These are phyloP conservation scores for Netelia virgata DNA, from an alignment of 2,888 invertebrate genomes.

Conservation along the genomic window DNA sequence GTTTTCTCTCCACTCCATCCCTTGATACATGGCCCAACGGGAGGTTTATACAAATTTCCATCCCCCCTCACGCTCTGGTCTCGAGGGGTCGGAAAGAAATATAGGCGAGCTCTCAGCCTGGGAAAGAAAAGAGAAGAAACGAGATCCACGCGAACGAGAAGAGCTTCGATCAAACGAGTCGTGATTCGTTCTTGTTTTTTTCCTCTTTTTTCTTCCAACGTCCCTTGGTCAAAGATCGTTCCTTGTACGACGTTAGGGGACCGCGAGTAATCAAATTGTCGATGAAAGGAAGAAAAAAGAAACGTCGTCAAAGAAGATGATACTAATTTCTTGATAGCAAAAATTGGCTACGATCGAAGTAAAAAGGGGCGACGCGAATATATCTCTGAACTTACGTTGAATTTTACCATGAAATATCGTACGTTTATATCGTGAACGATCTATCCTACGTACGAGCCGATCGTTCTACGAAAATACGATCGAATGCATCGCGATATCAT, in stretches of 20 bases:
- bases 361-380: neutral
- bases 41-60: slow-evolving; percentile 56
- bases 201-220: neutral
- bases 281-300: neutral
- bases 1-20: neutral
- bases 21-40: slow-evolving; percentile 52
- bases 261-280: neutral
- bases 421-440: neutral
- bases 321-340: neutral
- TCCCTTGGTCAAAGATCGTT: neutral
- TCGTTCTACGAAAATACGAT: no score
- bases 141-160: neutral
- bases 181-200: neutral
- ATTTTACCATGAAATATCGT: neutral
- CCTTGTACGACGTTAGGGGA: neutral
- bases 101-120: slow-evolving; percentile 13
- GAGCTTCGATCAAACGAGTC: slow-evolving; percentile 10
- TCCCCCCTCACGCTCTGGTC: slow-evolving; percentile 19
- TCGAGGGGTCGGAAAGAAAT: slow-evolving; percentile 48
- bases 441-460: neutral
- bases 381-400: neutral
- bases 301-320: neutral
- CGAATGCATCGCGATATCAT: no score
- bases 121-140: neutral
- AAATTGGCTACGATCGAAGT: neutral